Evolutionary conservation across 2,113 vertebrate species (phyloP), one percentile per base, ranked within the genome.

Genomic region (Lontra canadensis): DNA sequence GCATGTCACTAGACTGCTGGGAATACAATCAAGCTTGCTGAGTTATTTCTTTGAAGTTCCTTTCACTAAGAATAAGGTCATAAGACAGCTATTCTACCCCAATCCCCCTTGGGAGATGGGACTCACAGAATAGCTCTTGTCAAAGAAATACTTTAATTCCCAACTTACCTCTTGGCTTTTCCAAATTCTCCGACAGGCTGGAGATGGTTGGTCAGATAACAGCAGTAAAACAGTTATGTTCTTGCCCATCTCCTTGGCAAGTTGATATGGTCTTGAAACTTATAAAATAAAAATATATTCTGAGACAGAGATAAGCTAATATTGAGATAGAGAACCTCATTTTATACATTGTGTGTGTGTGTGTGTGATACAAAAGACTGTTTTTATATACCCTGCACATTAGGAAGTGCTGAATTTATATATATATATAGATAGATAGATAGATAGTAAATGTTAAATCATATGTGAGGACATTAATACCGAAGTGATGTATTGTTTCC

Each of bases 1-100:
- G 4, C 17, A 5, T 86, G 89, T 94, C 92, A 95, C n/a, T n/a
- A 90, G 39, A 96, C 82, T 85, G 81, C 94, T 94, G 95, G 61
- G 78, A 94, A 92, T 78, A 92, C 73, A 92, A 57, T 94, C 71
- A 89, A 74, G 55, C 83, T 61, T 47, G 15, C 92, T 71, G 86
- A 69, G 44, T 78, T 92, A 31, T 93, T 59, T 96, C 67, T 97
- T 95, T 83, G 67, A 96, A 89, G 42, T 55, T 76, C 18, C 39
- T 86, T 31, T 95, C 36, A 42, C 63, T 81, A 93, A 94, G 88
- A 94, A 94, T 94, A 97, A 96, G 88, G 69, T 93, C 97, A 96
- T n/a, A 82, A 94, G 44, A 95, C 26, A 73, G 39, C 49, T 42
- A 88, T 92, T 31, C 44, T 59, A 63, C n/a, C 25, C 31, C 17